Evolutionary conservation across 2,113 vertebrate genomes (phyloP), one percentile per base, ranked within the genome.

Genomic region (Phalacrocorax brasilianus): DNA sequence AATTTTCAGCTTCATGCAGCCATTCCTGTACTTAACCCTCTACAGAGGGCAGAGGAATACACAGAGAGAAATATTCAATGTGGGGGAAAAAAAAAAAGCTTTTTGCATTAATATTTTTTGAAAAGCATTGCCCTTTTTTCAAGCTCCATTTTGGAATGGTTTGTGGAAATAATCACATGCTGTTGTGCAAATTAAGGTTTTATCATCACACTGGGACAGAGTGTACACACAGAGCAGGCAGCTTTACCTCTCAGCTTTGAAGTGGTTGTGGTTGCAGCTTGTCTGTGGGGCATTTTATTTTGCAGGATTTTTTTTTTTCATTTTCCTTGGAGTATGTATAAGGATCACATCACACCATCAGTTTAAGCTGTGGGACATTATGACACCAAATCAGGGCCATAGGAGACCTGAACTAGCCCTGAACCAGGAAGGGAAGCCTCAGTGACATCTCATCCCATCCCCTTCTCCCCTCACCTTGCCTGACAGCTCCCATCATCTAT

Each of bases 71-170:
- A 56, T 23, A 56, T 75, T 33, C 26, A 66, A 20, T 28, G 9
- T 6, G 0, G 4, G 7, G 12, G 35, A 32, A 38, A 10, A 5
- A 2, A 44, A 12, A 40, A 59, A 14, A 9, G 0, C 0, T 13
- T 49, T 72, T 68, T 76, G 3, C 9, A 23, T 53, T 53, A 45
- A 10, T 35, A 19, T 38, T 40, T 72, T 66, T 47, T 40, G 1
- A 45, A 50, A 58, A 53, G 2, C 5, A n/a, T 38, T 53, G 5
- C 5, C 4, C 1, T 67, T 42, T 35, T 16, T 23, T n/a, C 5
- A 33, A 49, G 13, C 6, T 85, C 8, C 1, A 6, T 81, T 81
- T 93, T 87, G 16, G 21, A 77, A 56, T 40, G 2, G 3, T 35
- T 80, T 52, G 23, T 68, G 33, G 58, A 52, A 89, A 61, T 81